These are phyloP conservation scores for Luffia ferchaultella DNA, from an alignment of 2,888 invertebrate genomes.

Conservation along the genomic window DNA sequence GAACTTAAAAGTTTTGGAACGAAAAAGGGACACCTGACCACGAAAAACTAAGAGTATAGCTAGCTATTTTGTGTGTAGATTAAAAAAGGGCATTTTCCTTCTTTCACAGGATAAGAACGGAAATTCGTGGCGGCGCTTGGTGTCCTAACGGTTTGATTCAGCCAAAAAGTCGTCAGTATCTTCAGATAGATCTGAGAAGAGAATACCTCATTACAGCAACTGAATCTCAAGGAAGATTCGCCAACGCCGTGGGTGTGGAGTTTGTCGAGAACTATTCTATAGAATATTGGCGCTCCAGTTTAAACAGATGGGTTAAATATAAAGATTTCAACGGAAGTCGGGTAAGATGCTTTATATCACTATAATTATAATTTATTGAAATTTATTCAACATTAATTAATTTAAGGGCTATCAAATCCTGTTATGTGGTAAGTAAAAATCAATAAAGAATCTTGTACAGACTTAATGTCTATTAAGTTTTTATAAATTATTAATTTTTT, in stretches of 20 bases:
- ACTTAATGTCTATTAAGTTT: no score
- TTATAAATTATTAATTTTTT: no score
- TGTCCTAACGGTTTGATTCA: slow-evolving; percentile 86
- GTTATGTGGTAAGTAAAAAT: no score
- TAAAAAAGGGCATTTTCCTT: no score
- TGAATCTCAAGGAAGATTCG: slow-evolving; percentile 91
- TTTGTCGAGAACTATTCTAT: slow-evolving; percentile 85
- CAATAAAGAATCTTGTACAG: no score
- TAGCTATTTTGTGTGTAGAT: no score
- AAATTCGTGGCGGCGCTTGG: slow-evolving; percentile 92
- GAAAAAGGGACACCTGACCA: no score
- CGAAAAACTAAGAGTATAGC: no score
- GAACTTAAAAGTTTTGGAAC: no score
- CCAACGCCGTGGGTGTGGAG: slow-evolving; percentile 90
- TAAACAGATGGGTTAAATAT: slow-evolving; percentile 80
- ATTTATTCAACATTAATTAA: no score
- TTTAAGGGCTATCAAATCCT: no score
- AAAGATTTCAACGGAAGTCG: slow-evolving; percentile 79
- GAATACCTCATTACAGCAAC: slow-evolving; percentile 83
- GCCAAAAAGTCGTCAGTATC: slow-evolving; percentile 78
- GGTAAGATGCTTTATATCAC: slow-evolving; percentile 68
- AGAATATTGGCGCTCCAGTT: slow-evolving; percentile 78
- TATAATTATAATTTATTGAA: no score
- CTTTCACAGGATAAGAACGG: slow-evolving; percentile 81
- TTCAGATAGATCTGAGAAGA: slow-evolving; percentile 80